Evolutionary conservation across 2,888 invertebrate genomes (phyloP).

Genomic region (Gasteruption jaculator): DNA sequence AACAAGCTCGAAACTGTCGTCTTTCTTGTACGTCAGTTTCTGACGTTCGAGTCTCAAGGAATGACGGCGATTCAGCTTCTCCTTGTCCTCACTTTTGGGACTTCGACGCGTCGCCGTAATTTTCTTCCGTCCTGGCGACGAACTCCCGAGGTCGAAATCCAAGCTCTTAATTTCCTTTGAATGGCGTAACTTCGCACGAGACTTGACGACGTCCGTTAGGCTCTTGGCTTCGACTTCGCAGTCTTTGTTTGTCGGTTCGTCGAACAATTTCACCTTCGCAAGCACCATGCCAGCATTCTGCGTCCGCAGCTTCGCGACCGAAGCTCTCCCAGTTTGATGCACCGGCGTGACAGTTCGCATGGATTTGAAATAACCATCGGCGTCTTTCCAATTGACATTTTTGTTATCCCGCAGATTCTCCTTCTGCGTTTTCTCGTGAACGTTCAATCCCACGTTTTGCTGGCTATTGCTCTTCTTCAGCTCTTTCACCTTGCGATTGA

Average conservation of each 20-base stretch:
- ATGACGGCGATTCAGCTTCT: constrained; percentile 11
- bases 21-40: constrained; percentile 13
- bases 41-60: constrained; percentile 5
- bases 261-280: constrained; percentile 74
- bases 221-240: neutral
- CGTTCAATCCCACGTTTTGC: constrained; percentile 26
- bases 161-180: neutral
- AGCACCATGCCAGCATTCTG: constrained; percentile 79
- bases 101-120: no score
- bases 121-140: no score
- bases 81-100: no score
- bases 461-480: constrained; percentile 40
- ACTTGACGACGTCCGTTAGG: constrained; percentile 6
- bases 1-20: no score
- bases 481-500: constrained; percentile 39
- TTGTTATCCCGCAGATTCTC: constrained; percentile 18
- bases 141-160: no score
- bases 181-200: neutral
- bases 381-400: constrained; percentile 54
- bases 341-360: constrained; percentile 34
- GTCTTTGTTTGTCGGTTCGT: constrained; percentile 48
- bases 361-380: constrained; percentile 56
- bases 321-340: constrained; percentile 62
- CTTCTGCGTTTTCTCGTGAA: constrained; percentile 4
- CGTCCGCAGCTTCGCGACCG: constrained; percentile 66